phyloP scores from a whole-genome alignment of 2,888 invertebrate genomes.

The Oligia fasciuncula region DNA sequence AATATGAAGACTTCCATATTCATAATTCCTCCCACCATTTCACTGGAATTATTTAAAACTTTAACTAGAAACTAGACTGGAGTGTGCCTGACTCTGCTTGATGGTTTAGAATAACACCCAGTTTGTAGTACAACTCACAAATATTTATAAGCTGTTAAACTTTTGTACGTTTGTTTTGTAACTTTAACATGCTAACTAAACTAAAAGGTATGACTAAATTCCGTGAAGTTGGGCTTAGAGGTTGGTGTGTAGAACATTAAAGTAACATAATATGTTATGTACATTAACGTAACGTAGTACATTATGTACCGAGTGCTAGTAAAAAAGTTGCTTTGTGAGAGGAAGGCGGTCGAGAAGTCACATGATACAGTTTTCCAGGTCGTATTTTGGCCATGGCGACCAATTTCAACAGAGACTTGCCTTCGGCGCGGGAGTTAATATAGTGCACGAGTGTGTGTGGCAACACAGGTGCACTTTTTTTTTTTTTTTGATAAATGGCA shows the following conservation, averaged over 20 bases:
- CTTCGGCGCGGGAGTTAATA: no score
- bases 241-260: background rate
- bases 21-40: slow-evolving; percentile 20
- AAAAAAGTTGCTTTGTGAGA: no score
- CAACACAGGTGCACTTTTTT: no score
- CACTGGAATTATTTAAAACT: slow-evolving; percentile 49
- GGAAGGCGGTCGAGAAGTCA: no score
- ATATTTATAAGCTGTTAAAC: slow-evolving; percentile 33
- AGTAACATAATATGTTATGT: background rate
- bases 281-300: background rate
- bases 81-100: background rate
- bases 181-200: slow-evolving; percentile 11
- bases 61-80: slow-evolving; percentile 23
- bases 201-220: background rate
- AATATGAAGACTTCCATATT: slow-evolving; percentile 36
- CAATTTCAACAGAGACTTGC: no score
- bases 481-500: no score
- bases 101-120: slow-evolving; percentile 19
- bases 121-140: slow-evolving; percentile 16
- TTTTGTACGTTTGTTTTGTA: slow-evolving; percentile 12
- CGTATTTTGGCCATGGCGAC: no score
- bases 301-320: background rate
- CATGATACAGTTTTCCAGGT: no score
- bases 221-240: background rate
- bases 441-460: no score